Conservation (phyloP, 2,888 invertebrate genomes). For the Sarcophaga variegata region DNA sequence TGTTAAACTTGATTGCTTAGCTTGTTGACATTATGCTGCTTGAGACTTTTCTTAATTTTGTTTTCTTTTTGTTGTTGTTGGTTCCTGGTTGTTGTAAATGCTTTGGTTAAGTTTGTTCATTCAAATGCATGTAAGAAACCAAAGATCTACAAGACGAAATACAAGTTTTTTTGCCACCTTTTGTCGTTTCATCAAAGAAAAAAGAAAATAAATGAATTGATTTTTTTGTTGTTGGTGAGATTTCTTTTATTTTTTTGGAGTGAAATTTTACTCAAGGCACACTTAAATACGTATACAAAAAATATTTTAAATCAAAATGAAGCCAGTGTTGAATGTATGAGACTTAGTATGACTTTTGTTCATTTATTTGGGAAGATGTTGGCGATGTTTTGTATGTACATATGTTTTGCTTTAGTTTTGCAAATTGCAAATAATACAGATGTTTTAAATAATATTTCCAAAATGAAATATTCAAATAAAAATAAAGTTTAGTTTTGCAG, state of each 20-base stretch:
- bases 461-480: too few species aligned
- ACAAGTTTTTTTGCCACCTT: conserved; percentile 23
- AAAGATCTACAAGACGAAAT: conserved; percentile 8
- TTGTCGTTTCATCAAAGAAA: conserved; percentile 23
- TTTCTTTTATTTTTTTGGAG: background rate
- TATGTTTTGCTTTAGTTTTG: too few species aligned
- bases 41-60: conserved; percentile 52
- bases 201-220: background rate
- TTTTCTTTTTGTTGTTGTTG: background rate
- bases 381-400: too few species aligned
- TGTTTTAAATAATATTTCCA: too few species aligned
- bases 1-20: conserved; percentile 66
- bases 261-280: background rate
- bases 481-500: too few species aligned
- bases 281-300: too few species aligned
- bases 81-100: conserved; percentile 9
- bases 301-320: too few species aligned
- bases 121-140: conserved; percentile 14
- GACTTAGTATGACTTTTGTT: too few species aligned
- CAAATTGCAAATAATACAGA: too few species aligned
- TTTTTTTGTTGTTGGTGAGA: background rate
- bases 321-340: too few species aligned
- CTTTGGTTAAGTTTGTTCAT: conserved; percentile 24
- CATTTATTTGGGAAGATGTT: too few species aligned
- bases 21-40: conserved; percentile 67